phyloP scores from a whole-genome alignment of 2,888 invertebrate genomes.

The Morpho deidamia region DNA sequence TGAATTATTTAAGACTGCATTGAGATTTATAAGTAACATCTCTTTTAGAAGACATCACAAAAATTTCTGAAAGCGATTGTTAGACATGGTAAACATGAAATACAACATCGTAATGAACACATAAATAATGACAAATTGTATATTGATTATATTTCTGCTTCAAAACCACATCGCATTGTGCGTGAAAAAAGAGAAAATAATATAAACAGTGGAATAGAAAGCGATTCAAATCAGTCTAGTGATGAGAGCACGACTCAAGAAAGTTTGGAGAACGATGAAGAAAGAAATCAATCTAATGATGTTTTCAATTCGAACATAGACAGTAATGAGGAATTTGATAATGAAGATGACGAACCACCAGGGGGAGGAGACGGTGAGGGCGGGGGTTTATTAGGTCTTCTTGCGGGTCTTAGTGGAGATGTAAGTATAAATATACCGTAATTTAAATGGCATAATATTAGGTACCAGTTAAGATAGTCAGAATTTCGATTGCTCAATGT shows the following conservation, averaged over 20 bases:
- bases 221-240: constrained; percentile 28
- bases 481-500: no score
- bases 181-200: constrained; percentile 38
- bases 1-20: neutral
- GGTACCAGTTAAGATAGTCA: no score
- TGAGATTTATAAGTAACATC: neutral
- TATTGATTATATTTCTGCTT: constrained; percentile 34
- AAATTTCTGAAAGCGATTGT: constrained; percentile 24
- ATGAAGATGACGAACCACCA: constrained; percentile 58
- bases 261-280: constrained; percentile 32
- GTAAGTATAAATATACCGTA: constrained; percentile 38
- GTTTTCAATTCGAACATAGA: constrained; percentile 30
- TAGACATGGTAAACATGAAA: constrained; percentile 20
- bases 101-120: constrained; percentile 37
- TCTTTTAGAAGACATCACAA: constrained; percentile 24
- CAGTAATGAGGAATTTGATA: constrained; percentile 32
- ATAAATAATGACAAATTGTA: constrained; percentile 45
- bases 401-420: constrained; percentile 66
- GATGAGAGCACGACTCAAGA: constrained; percentile 39
- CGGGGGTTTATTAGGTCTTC: constrained; percentile 63
- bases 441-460: no score
- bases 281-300: constrained; percentile 36
- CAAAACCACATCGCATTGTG: constrained; percentile 44
- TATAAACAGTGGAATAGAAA: constrained; percentile 29
- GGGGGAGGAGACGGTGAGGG: constrained; percentile 64